Percentiles rank a stretch among this genome's conserved stretches.
phyloP scores from a whole-genome alignment of 2,888 invertebrate genomes.

The Sinhomidia bicolor region DNA sequence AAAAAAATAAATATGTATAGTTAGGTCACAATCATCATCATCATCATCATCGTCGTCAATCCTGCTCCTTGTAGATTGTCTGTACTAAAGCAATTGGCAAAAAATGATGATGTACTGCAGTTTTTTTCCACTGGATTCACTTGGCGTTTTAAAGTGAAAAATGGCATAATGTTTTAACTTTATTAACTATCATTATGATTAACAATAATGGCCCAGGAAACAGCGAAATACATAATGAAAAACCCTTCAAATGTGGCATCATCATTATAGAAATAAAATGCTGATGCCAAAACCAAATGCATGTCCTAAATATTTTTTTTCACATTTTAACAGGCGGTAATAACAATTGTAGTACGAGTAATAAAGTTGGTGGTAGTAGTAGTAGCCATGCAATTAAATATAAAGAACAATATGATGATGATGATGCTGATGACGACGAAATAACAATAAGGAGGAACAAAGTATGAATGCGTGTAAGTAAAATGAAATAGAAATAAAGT shows the following conservation, averaged over 20 bases:
- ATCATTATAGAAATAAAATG: background rate
- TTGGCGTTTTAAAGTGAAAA: background rate
- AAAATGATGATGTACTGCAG: no score
- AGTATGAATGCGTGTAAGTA: no score
- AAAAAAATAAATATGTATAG: background rate
- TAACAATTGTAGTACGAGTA: background rate
- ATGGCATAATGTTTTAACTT: background rate
- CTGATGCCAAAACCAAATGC: background rate
- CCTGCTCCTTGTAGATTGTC: no score
- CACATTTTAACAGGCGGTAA: background rate
- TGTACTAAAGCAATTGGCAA: no score
- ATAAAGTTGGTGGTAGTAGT: no score
- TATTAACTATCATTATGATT: background rate
- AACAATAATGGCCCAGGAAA: background rate
- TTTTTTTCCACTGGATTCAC: background rate
- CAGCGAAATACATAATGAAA: background rate
- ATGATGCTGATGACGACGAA: no score
- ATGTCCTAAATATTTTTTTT: slow-evolving; percentile 2
- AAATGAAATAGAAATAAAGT: no score
- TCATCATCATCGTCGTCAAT: background rate
- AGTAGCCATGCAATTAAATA: no score
- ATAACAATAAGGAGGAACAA: no score
- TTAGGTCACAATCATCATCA: background rate
- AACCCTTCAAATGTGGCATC: background rate
- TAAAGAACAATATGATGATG: no score